Evolutionary conservation across 2,797 vertebrate species (phyloP).

Genomic region (Tokudaia muenninki): DNA sequence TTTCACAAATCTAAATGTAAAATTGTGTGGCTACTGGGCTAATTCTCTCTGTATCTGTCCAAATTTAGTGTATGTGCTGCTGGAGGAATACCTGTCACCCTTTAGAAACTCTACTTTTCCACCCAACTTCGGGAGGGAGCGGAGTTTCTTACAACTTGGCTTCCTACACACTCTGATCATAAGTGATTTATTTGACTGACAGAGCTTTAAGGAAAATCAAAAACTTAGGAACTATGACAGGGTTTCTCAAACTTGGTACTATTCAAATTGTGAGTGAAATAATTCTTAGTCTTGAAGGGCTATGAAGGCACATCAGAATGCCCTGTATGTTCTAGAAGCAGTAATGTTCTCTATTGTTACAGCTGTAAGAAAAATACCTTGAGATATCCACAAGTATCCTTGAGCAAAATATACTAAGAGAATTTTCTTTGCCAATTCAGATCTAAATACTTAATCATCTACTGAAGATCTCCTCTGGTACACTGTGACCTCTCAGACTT

Average conservation of each 20-base stretch:
- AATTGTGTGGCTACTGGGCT: neutral
- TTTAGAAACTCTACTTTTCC: neutral
- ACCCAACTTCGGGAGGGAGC: neutral
- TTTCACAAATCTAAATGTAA: neutral
- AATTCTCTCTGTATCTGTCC: neutral
- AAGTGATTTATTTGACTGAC: neutral
- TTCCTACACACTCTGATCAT: neutral
- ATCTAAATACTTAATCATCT: neutral
- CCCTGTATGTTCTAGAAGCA: neutral
- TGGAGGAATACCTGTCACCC: neutral
- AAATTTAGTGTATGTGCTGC: neutral
- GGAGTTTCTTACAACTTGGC: neutral
- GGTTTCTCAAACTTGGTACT: neutral
- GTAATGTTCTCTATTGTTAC: neutral
- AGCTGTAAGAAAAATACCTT: neutral
- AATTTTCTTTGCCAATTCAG: neutral
- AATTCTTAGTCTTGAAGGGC: neutral
- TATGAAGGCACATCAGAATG: rapidly evolving
- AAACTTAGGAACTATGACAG: neutral
- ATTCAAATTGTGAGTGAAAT: neutral
- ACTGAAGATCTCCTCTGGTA: neutral
- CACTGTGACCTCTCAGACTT: neutral
- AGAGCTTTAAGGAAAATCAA: neutral
- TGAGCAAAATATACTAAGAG: neutral
- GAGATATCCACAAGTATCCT: neutral